Evolutionary conservation across 1,140 invertebrate genomes (phyloP).

Genomic region (Trichogramma pretiosum): DNA sequence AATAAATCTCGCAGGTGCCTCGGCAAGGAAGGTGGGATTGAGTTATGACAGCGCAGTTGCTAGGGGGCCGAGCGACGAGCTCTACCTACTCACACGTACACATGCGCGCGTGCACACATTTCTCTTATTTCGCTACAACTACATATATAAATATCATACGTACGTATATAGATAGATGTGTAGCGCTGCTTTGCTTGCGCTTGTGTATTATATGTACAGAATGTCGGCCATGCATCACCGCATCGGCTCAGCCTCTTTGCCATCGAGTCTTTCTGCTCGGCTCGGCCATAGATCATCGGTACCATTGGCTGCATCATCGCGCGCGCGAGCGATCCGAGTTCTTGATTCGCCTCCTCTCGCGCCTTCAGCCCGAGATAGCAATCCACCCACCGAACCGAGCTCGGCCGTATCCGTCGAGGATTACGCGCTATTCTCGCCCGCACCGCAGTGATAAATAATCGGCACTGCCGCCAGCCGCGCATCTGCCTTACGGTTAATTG

Average conservation of each 20-base stretch:
- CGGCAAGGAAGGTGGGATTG: constrained; percentile 42
- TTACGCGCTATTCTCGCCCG: too few species aligned
- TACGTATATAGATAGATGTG: background rate
- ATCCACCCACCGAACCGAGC: too few species aligned
- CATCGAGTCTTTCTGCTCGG: constrained; percentile 7
- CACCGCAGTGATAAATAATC: too few species aligned
- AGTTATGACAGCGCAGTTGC: constrained; percentile 48
- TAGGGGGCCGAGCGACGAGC: constrained; percentile 44
- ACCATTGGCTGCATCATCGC: constrained; percentile 35
- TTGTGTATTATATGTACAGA: too few species aligned
- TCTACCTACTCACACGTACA: constrained; percentile 6
- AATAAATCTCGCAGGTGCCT: constrained; percentile 26
- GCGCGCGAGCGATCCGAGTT: constrained; percentile 36
- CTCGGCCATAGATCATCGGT: constrained; percentile 28
- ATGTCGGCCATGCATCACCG: constrained; percentile 45
- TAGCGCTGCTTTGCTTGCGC: background rate
- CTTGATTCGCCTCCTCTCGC: constrained; percentile 25
- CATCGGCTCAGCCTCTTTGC: constrained; percentile 40
- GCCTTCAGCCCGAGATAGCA: constrained; percentile 1
- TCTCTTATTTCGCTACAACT: constrained; percentile 2
- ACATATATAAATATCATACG: constrained; percentile 15
- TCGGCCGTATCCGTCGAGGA: too few species aligned
- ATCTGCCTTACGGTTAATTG: too few species aligned
- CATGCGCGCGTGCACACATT: constrained; percentile 7
- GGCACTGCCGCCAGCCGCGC: too few species aligned